Conservation (phyloP, 2,888 invertebrate genomes). For the Campopleginae sp. region DNA sequence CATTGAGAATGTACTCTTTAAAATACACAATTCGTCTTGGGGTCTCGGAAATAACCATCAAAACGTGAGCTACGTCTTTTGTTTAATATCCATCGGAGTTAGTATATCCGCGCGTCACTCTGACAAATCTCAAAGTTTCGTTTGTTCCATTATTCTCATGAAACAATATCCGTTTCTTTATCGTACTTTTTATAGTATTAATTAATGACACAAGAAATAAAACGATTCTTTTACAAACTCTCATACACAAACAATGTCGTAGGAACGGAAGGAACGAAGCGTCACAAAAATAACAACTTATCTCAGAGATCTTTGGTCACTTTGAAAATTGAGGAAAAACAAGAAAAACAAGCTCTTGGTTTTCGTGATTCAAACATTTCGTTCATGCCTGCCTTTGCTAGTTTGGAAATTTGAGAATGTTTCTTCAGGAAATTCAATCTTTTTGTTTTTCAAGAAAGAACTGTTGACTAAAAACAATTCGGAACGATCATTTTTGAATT, state of each 20-base stretch:
- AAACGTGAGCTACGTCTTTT: conserved; percentile 51
- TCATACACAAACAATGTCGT: conserved; percentile 10
- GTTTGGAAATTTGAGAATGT: neutral
- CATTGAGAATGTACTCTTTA: conserved; percentile 25
- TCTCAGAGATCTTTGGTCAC: conserved; percentile 7
- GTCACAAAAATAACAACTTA: neutral
- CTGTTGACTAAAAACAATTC: neutral
- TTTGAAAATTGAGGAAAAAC: neutral
- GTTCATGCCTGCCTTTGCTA: neutral
- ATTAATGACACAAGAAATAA: conserved; percentile 5
- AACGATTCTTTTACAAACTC: conserved; percentile 10
- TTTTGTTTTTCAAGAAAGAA: neutral
- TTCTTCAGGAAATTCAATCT: neutral
- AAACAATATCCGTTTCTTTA: conserved; percentile 8
- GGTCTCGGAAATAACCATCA: conserved; percentile 57
- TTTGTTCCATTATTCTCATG: conserved; percentile 11
- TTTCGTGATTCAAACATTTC: neutral
- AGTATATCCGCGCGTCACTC: conserved; percentile 10
- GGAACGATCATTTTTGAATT: neutral
- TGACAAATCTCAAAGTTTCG: conserved; percentile 23
- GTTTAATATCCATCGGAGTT: conserved; percentile 23
- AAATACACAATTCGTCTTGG: conserved; percentile 47
- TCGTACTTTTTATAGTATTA: neutral
- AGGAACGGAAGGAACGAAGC: conserved; percentile 10
- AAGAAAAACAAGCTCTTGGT: neutral